Conservation (phyloP, 1,140 invertebrate genomes). For the Ips nitidus region DNA sequence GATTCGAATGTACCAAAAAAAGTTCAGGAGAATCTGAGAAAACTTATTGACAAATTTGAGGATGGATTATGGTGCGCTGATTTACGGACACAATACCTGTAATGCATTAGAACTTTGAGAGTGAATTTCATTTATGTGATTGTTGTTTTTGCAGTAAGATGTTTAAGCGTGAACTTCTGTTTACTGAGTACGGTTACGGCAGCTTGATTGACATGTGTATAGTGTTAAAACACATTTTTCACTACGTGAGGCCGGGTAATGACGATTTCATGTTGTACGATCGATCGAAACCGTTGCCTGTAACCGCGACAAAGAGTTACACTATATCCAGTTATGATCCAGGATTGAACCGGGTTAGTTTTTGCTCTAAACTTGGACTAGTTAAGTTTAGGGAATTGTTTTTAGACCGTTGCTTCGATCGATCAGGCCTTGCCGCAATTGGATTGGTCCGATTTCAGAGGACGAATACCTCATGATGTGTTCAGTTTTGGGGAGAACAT, state of each 20-base stretch:
- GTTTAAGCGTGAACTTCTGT: conserved; percentile 25
- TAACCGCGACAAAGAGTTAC: conserved; percentile 19
- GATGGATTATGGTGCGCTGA: conserved; percentile 36
- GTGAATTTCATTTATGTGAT: not conserved
- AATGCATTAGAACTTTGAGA: not conserved
- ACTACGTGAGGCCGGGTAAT: conserved; percentile 27
- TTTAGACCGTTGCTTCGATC: too few species aligned
- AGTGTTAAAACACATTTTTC: conserved; percentile 31
- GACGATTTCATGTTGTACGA: conserved; percentile 39
- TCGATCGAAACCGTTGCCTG: conserved; percentile 30
- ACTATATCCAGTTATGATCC: conserved; percentile 33
- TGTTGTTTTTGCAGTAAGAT: conserved; percentile 17
- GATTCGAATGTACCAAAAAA: conserved; percentile 20
- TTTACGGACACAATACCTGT: conserved; percentile 31
- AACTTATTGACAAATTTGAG: conserved; percentile 29
- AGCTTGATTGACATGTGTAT: conserved; percentile 37
- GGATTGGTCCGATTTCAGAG: conserved; percentile 29
- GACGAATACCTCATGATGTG: conserved; percentile 30
- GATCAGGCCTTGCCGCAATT: conserved; percentile 21
- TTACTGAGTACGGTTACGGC: conserved; percentile 27
- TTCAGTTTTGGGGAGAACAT: conserved; percentile 33
- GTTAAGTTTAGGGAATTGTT: too few species aligned
- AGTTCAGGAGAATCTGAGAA: conserved; percentile 32
- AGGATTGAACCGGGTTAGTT: not conserved
- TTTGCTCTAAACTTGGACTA: too few species aligned